Base-by-base conservation (phyloP, 2,888 invertebrate species). In the Graphium colonna region DNA sequence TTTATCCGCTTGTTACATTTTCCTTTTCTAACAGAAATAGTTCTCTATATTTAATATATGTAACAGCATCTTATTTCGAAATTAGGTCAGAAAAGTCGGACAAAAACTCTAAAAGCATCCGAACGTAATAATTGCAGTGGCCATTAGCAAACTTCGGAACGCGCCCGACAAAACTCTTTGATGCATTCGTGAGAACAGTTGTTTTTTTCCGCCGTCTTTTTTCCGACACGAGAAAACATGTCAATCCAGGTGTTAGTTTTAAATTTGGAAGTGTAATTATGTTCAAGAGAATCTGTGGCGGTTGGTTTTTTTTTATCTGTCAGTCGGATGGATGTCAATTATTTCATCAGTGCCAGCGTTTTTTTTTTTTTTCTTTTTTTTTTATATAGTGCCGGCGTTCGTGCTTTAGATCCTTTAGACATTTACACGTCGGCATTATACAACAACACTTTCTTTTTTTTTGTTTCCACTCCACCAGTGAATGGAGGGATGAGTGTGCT, bases 311-410 rank as follows among this genome's bases (percentile, higher is more conserved):
- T 78, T 71, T 71, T 67, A 62, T 53, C 64, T 73, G 71, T 77
- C 73, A 61, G 55, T 56, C 59, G 65, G 60, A 69, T 63, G 71
- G 79, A 80, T 75, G 79, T 85, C 83, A 83, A 87, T 85, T 87
- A 84, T 81, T 77, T 79, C 77, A 80, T 84, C 79, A 82, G 62
- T n/a, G n/a, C 54, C 53, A 57, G 71, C 67, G n/a, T n/a, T n/a
- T n/a, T n/a, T n/a, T n/a, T n/a, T n/a, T n/a, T n/a, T n/a, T n/a
- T n/a, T n/a, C n/a, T n/a, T n/a, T n/a, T n/a, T n/a, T n/a, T n/a
- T n/a, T n/a, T n/a, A n/a, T n/a, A n/a, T n/a, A n/a, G n/a, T n/a
- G 75, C 69, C 73, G 73, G 62, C 60, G 63, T 59, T 59, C 63
- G 63, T 33, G 57, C 49, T 55, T 56, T 56, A 49, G 62, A 67